phyloP scores from a whole-genome alignment of 2,888 invertebrate genomes.

The Imbricaverruca yamaguchii region DNA sequence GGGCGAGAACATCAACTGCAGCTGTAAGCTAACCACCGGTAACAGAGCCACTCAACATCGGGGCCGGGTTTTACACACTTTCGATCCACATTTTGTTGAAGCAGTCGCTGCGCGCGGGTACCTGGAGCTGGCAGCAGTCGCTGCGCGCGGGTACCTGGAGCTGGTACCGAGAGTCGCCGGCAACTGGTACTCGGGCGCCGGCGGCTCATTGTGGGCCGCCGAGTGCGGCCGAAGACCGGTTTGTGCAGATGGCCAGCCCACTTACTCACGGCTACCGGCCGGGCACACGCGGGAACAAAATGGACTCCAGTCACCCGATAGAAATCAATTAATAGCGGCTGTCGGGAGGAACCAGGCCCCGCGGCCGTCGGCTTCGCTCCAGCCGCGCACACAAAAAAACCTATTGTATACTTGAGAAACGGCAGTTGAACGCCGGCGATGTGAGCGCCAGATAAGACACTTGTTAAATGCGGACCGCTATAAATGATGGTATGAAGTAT shows the following conservation, averaged over 20 bases:
- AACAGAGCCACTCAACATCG: too few relatives aligned
- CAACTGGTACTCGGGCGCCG: too few relatives aligned
- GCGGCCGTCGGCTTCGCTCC: not conserved
- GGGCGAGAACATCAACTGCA: too few relatives aligned
- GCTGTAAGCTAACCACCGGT: too few relatives aligned
- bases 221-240: not conserved
- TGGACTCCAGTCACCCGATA: not conserved
- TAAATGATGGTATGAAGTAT: not conserved
- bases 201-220: too few relatives aligned
- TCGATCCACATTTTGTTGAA: too few relatives aligned
- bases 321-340: slow-evolving; percentile 13
- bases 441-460: not conserved
- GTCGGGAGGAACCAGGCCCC: not conserved
- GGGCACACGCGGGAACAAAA: not conserved
- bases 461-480: slow-evolving; percentile 14
- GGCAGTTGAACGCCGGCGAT: not conserved
- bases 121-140: too few relatives aligned
- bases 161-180: too few relatives aligned
- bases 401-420: not conserved
- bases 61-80: too few relatives aligned
- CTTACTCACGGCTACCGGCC: not conserved
- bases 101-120: too few relatives aligned
- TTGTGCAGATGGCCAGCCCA: not conserved
- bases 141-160: too few relatives aligned
- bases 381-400: not conserved